Percentiles rank a stretch among this genome's conserved stretches.
Evolutionary conservation across 1,140 invertebrate genomes (phyloP).

Genomic region (Thalassaphorura encarpata): DNA sequence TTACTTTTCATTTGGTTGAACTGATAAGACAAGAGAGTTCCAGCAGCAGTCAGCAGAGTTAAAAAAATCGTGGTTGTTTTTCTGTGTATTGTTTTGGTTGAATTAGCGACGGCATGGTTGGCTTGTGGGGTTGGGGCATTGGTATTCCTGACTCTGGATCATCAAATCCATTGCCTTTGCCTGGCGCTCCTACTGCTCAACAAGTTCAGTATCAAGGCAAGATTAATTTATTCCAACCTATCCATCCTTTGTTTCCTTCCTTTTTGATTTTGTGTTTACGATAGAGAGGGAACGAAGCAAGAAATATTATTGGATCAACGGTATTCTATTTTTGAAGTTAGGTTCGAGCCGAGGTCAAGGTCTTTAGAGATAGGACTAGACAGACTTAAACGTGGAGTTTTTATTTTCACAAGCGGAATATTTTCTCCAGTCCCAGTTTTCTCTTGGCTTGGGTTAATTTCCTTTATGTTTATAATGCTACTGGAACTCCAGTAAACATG

Average conservation of each 20-base stretch:
- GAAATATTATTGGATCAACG: too few species aligned
- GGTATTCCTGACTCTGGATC: too few species aligned
- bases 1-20: too few species aligned
- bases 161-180: not conserved
- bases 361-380: too few species aligned
- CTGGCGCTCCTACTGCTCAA: not conserved
- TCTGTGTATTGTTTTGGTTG: not conserved
- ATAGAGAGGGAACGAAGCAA: not conserved
- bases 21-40: too few species aligned
- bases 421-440: not conserved
- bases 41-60: not conserved
- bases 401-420: too few species aligned
- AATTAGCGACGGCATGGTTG: slow-evolving; percentile 19
- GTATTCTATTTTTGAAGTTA: too few species aligned
- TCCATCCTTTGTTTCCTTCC: not conserved
- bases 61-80: not conserved
- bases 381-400: too few species aligned
- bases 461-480: too few species aligned
- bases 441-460: not conserved
- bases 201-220: slow-evolving; percentile 25
- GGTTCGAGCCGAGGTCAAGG: too few species aligned
- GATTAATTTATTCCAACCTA: not conserved
- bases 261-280: not conserved
- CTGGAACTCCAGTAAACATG: too few species aligned
- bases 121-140: slow-evolving; percentile 23